Evolutionary conservation across 2,113 vertebrate species (phyloP).

Genomic region (Pygoscelis antarcticus): DNA sequence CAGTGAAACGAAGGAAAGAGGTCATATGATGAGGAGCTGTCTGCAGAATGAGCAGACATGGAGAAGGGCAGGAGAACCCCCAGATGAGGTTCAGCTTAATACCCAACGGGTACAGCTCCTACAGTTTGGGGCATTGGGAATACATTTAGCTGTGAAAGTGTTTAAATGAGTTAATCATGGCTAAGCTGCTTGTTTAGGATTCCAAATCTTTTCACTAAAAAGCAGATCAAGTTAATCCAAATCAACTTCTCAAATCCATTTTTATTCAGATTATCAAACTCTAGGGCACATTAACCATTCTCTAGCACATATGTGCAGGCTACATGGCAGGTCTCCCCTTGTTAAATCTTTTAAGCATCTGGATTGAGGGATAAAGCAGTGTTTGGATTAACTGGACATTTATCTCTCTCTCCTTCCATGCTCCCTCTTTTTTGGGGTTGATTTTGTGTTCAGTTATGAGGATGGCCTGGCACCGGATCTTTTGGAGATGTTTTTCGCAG

Average conservation of each 20-base stretch:
- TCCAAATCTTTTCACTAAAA: constrained; percentile 26
- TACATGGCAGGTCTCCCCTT: background rate
- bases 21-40: background rate
- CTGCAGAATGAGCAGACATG: background rate
- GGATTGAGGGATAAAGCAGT: background rate
- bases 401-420: background rate
- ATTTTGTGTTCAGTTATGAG: background rate
- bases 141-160: constrained; percentile 19
- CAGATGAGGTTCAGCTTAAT: background rate
- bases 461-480: background rate
- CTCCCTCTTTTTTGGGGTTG: background rate
- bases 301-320: background rate
- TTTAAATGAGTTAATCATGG: constrained; percentile 48
- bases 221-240: constrained; percentile 59
- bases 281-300: constrained; percentile 4
- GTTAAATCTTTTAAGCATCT: constrained; percentile 34
- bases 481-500: background rate
- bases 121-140: background rate
- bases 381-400: background rate
- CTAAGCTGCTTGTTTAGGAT: constrained; percentile 50
- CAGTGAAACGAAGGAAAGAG: background rate
- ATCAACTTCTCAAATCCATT: constrained; percentile 55
- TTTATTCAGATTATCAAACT: constrained; percentile 52
- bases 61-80: background rate
- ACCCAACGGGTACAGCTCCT: background rate